Evolutionary conservation across 2,797 vertebrate genomes (phyloP), one percentile per base, ranked within the genome.

Genomic region (Rhinatrema bivittatum): DNA sequence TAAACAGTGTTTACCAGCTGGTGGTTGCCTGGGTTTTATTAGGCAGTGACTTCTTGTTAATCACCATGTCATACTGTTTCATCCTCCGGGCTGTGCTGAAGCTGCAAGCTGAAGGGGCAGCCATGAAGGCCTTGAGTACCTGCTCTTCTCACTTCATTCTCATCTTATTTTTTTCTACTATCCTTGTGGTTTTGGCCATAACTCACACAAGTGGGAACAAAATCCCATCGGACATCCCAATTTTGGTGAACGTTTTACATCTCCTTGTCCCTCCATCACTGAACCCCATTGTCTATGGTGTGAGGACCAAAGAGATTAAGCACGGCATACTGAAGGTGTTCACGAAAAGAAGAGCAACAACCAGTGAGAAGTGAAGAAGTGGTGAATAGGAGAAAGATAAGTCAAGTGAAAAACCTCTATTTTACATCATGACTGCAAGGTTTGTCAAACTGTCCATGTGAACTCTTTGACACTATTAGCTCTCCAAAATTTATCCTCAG

Each of bases 251-350:
- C 22, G 46, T 62, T 17, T 32, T 79, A 10, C 69, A 75, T 13
- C 25, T 56, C 26, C 45, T 72, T 26, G 52, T 78, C 2, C 60
- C 65, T 4, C 63, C 65, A 33, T 58, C 61, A 23, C 58, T 75
- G 11, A 78, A 82, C 20, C 70, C 72, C 9, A 46, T 78, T 15
- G 56, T 80, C 24, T 78, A 79, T 47, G 72, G 70, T 2, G 50
- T 74, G 5, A 29, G 60, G 39, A 78, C 69, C 22, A 66, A 71
- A 19, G 75, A 78, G 42, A 72, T 79, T 32, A 60, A 59, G 39
- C 32, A 70, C 2, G 3, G 5, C 2, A 46, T 72, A 23, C 10
- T 65, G 25, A 70, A 50, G 36, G 51, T 68, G 25, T 14, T 72
- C 29, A 50, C 29, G 18, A 62, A 46, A 28, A 9, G 3, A 29